These are phyloP conservation scores for Acrobasis consociella DNA, from an alignment of 2,888 invertebrate genomes.

Conservation along the genomic window DNA sequence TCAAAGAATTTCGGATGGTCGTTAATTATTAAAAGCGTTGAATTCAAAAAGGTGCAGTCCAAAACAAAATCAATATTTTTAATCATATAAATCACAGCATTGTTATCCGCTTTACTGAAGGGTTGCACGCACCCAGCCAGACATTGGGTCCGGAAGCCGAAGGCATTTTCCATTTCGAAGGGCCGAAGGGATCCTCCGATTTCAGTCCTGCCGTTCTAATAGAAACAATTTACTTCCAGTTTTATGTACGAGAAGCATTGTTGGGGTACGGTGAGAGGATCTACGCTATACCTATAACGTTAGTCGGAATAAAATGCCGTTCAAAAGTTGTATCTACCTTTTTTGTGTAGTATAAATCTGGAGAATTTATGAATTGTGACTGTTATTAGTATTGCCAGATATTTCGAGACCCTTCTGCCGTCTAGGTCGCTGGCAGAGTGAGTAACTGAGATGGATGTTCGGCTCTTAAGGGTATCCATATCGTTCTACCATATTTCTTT, in stretches of 20 bases:
- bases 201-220: constrained; percentile 70
- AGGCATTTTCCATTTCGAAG: constrained; percentile 74
- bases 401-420: no score
- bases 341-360: no score
- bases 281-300: not conserved
- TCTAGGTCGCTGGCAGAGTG: no score
- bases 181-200: constrained; percentile 59
- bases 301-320: no score
- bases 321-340: no score
- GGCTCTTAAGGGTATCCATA: no score
- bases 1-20: no score
- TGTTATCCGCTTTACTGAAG: constrained; percentile 63
- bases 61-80: constrained; percentile 23
- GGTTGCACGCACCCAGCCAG: constrained; percentile 70
- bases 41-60: not conserved
- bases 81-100: constrained; percentile 52
- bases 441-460: no score
- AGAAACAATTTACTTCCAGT: constrained; percentile 68
- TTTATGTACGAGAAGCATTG: constrained; percentile 55
- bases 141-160: constrained; percentile 72
- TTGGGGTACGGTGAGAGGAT: constrained; percentile 39
- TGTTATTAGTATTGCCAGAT: no score
- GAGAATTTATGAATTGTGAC: no score
- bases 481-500: no score
- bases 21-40: not conserved